Percentiles rank a stretch among this genome's conserved stretches.
These are phyloP conservation scores for Poecile montanus DNA, from an alignment of 2,797 vertebrate genomes.

Conservation along the genomic window DNA sequence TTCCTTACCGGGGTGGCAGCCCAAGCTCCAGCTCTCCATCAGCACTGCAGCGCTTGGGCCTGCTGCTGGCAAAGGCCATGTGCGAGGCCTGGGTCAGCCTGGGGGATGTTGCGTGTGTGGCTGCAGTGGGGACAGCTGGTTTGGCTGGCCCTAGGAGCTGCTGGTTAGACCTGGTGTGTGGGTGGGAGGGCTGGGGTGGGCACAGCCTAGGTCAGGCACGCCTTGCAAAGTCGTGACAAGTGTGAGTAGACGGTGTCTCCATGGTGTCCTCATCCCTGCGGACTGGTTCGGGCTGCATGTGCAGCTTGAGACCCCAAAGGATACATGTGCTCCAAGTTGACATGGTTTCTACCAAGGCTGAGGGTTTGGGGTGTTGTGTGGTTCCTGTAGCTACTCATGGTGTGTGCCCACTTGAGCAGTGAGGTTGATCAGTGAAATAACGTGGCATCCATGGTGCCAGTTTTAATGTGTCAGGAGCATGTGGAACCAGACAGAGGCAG, in stretches of 20 bases:
- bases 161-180: not conserved
- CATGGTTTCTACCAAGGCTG: not conserved
- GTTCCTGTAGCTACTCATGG: rapidly evolving
- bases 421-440: rapidly evolving
- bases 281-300: not conserved
- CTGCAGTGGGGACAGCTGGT: not conserved
- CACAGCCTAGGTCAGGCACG: not conserved
- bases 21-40: not conserved
- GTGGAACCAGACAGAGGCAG: not conserved
- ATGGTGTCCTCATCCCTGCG: not conserved
- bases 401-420: not conserved
- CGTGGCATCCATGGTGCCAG: rapidly evolving
- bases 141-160: not conserved
- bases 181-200: not conserved
- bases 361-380: not conserved
- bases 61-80: not conserved
- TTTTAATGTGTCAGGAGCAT: not conserved
- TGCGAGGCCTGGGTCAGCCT: not conserved
- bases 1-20: rapidly evolving
- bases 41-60: not conserved
- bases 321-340: rapidly evolving
- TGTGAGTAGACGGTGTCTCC: rapidly evolving
- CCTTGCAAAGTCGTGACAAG: not conserved
- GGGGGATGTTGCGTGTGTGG: not conserved
- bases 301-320: not conserved